Evolutionary conservation across 2,113 vertebrate species (phyloP).

Genomic region (Heterotis niloticus): DNA sequence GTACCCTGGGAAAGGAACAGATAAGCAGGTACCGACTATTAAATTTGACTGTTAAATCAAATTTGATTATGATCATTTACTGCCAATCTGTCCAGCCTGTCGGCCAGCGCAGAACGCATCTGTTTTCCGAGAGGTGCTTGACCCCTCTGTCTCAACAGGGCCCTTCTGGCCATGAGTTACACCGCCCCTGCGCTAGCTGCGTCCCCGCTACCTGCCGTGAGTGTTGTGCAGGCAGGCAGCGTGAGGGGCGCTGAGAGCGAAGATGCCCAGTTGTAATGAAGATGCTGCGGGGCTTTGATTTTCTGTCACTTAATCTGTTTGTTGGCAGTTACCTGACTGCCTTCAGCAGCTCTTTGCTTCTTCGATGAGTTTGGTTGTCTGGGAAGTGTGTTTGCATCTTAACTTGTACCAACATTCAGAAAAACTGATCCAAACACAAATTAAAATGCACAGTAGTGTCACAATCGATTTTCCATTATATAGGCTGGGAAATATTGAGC

Average conservation of each 20-base stretch:
- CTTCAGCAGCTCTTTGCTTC: slow-evolving; percentile 10
- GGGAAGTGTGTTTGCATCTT: neutral
- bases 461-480: neutral
- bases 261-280: slow-evolving; percentile 17
- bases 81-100: neutral
- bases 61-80: neutral
- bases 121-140: neutral
- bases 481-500: neutral
- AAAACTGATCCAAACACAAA: neutral
- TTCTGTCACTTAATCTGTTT: slow-evolving; percentile 22
- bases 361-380: neutral
- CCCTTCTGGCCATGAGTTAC: neutral
- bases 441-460: neutral
- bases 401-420: neutral
- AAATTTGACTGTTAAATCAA: neutral
- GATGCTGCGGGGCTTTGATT: slow-evolving; percentile 23
- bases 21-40: no score
- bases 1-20: neutral
- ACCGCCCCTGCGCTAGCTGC: neutral
- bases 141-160: neutral
- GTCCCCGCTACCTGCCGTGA: neutral
- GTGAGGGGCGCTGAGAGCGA: neutral
- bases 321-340: slow-evolving; percentile 21
- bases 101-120: neutral
- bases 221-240: neutral